phyloP scores from a whole-genome alignment of 2,888 invertebrate genomes.

The Protophormia terraenovae region DNA sequence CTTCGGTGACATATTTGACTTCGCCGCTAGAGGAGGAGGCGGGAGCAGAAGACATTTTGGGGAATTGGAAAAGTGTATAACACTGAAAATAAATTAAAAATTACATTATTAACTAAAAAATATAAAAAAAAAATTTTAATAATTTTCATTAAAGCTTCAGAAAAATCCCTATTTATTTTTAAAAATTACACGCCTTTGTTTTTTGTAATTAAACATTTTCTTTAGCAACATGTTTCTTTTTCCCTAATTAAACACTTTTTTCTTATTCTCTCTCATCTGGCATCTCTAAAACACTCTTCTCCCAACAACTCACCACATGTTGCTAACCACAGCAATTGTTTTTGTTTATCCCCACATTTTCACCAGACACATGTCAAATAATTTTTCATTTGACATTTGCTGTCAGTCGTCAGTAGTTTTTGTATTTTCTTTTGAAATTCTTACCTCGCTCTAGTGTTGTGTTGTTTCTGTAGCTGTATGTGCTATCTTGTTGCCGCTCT shows the following conservation, averaged over 20 bases:
- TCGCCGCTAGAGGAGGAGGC: slow-evolving; percentile 83
- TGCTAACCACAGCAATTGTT: slow-evolving; percentile 14
- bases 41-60: slow-evolving; percentile 53
- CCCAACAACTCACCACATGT: slow-evolving; percentile 33
- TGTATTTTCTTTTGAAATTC: slow-evolving; percentile 61
- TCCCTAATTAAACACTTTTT: neutral
- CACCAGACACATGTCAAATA: slow-evolving; percentile 29
- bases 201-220: neutral
- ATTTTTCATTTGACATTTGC: slow-evolving; percentile 50
- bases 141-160: no score
- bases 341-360: neutral
- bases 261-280: neutral
- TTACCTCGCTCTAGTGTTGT: slow-evolving; percentile 63
- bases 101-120: no score
- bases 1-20: slow-evolving; percentile 92
- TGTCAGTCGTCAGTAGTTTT: slow-evolving; percentile 49
- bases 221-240: neutral
- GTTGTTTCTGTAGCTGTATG: slow-evolving; percentile 62
- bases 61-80: neutral
- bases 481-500: slow-evolving; percentile 49
- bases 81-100: neutral
- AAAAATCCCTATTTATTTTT: no score
- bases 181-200: neutral
- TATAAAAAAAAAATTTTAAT: no score
- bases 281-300: neutral